Percentiles rank a stretch among this genome's conserved stretches.
These are phyloP conservation scores for Argyresthia goedartella DNA, from an alignment of 2,888 invertebrate species.

Conservation along the genomic window DNA sequence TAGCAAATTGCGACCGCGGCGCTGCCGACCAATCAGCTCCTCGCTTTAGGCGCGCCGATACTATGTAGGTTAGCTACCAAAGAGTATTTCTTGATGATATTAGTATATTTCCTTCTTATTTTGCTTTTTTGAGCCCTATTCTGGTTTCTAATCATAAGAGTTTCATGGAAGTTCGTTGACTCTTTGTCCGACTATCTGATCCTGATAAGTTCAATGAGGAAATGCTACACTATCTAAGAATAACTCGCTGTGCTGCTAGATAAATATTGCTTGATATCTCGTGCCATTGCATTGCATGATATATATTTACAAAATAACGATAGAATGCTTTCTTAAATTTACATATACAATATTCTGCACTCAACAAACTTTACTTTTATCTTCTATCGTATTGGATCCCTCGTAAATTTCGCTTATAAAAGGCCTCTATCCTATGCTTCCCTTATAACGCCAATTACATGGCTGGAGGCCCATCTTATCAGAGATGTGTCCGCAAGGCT, in stretches of 20 bases:
- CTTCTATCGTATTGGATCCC: background rate
- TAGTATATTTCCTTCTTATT: background rate
- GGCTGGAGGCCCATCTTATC: constrained; percentile 50
- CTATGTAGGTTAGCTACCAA: constrained; percentile 26
- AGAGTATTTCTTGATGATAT: no score
- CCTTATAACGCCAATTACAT: constrained; percentile 60
- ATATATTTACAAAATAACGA: no score
- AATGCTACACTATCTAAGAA: no score
- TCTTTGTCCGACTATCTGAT: background rate
- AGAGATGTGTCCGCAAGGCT: constrained; percentile 24
- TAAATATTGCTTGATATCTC: no score
- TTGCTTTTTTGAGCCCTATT: background rate
- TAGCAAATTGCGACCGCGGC: constrained; percentile 38
- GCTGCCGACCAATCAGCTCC: constrained; percentile 42
- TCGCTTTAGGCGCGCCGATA: no score
- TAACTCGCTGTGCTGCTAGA: no score
- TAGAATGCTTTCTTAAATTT: no score
- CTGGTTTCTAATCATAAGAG: background rate
- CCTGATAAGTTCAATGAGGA: no score
- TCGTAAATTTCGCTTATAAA: constrained; percentile 27
- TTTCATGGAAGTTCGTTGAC: background rate
- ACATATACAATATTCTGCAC: no score
- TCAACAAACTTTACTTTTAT: background rate
- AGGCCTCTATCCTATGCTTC: constrained; percentile 24
- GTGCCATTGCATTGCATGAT: no score